Evolutionary conservation across 2,797 vertebrate genomes (phyloP), one percentile per base, ranked within the genome.

Genomic region (Falco peregrinus): DNA sequence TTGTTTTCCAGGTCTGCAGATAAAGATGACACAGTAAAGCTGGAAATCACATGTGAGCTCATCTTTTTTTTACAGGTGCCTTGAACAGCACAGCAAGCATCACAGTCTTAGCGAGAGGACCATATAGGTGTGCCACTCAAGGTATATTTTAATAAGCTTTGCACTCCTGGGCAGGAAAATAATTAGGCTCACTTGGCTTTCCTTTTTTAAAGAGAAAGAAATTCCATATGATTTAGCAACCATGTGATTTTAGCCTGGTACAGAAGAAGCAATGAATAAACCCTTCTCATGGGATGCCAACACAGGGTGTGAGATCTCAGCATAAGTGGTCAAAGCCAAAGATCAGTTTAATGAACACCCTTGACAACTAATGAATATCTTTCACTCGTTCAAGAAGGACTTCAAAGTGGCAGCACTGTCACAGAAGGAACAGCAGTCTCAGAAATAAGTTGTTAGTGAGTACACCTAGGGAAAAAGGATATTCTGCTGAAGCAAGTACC

Each of bases 311-410:
- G 37, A 96, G 70, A 89, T 56, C 6, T 54, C 57, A 48, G 18
- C 13, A 0, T 68, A 73, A 76, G 90, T 89, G 59, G 70, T 57
- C 17, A 93, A 60, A 76, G 80, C 20, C 50, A 82, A 48, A 71
- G 50, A 39, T 25, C 29, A 83, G 83, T 94, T 84, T 84, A 89
- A 95, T 70, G 67, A 96, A 96, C 89, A 77, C 9, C 25, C 17
- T 60, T 22, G n/a, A 68, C 33, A 83, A 51, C 53, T 69, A 65
- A 65, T 33, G 73, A 87, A 94, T 41, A 73, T 41, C 28, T 82
- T 96, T 93, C 45, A 33, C 37, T 73, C 39, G 16, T 85, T 94
- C 82, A 95, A 96, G 93, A 28, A 90, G 15, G 64, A 90, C 53
- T 95, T 93, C 47, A 81, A 87, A 97, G 51, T 25, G 26, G 43